phyloP scores from a whole-genome alignment of 2,797 vertebrate species.

The Molossus molossus region DNA sequence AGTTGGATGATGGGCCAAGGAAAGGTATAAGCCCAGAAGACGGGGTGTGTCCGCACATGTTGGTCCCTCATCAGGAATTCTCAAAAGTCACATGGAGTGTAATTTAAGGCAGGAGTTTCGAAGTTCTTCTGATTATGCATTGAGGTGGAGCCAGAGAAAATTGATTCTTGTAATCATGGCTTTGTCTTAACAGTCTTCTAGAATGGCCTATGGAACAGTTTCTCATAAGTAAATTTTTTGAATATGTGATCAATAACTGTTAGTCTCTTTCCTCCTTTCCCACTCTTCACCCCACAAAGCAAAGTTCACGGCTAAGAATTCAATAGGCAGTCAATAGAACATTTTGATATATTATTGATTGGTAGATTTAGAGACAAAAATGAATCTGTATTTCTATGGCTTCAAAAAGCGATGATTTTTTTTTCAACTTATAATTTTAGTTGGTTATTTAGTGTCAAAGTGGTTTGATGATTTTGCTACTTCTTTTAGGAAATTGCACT shows the following conservation, averaged over 20 bases:
- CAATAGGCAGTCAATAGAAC: not conserved
- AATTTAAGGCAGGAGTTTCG: not conserved
- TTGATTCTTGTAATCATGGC: not conserved
- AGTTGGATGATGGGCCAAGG: not conserved
- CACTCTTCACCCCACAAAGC: not conserved
- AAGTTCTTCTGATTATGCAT: not conserved
- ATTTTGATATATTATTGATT: constrained; percentile 46
- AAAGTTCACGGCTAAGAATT: not conserved
- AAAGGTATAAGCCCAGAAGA: not conserved
- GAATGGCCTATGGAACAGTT: not conserved
- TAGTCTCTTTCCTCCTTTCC: not conserved
- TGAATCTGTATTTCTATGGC: not conserved
- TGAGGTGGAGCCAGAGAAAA: not conserved
- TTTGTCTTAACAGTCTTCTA: not conserved
- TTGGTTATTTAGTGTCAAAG: constrained; percentile 30
- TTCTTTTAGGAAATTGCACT: not conserved
- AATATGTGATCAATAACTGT: constrained; percentile 2
- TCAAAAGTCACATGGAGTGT: not conserved
- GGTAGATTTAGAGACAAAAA: not conserved
- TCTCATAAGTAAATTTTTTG: not conserved
- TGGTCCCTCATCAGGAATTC: not conserved
- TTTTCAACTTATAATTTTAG: not conserved
- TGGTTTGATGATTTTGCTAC: not conserved
- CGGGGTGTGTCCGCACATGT: not conserved
- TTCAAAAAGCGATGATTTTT: not conserved